phyloP scores from a whole-genome alignment of 2,113 vertebrate genomes.

The Dunckerocampus dactyliophorus region DNA sequence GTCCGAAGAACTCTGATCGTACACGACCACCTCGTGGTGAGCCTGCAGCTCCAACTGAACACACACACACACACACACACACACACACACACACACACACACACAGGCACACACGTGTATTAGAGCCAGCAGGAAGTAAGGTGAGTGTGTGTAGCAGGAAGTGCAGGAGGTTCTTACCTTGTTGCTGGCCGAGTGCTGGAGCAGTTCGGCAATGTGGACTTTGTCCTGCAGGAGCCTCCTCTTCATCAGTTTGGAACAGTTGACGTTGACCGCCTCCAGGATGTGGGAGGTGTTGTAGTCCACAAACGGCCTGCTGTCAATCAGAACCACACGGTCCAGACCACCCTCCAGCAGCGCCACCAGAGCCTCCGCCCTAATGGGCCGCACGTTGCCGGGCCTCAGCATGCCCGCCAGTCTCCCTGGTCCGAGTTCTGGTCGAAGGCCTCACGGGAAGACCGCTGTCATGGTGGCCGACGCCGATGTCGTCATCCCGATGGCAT shows the following conservation, averaged over 20 bases:
- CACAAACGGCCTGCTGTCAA: slow-evolving; percentile 94
- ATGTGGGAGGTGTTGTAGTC: slow-evolving; percentile 92
- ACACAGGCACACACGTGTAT: no score
- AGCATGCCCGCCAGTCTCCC: slow-evolving; percentile 49
- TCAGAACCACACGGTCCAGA: slow-evolving; percentile 83
- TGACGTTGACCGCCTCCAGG: slow-evolving; percentile 92
- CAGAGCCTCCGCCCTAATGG: slow-evolving; percentile 80
- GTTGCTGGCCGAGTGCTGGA: slow-evolving; percentile 90
- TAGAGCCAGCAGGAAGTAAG: no score
- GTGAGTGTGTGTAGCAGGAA: background rate
- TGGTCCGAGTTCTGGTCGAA: slow-evolving; percentile 57
- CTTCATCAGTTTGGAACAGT: slow-evolving; percentile 98
- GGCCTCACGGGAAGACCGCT: slow-evolving; percentile 80
- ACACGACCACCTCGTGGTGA: slow-evolving; percentile 87
- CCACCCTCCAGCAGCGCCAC: slow-evolving; percentile 88
- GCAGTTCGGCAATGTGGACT: slow-evolving; percentile 87
- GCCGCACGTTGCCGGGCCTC: slow-evolving; percentile 55
- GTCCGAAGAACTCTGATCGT: slow-evolving; percentile 87
- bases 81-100: no score
- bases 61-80: background rate
- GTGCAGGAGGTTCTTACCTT: slow-evolving; percentile 72
- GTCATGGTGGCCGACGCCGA: slow-evolving; percentile 74
- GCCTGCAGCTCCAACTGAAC: slow-evolving; percentile 80
- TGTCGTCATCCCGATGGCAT: slow-evolving; percentile 82
- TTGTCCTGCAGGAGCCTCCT: slow-evolving; percentile 95